These are phyloP conservation scores for Odocoileus hemionus DNA, from an alignment of 2,113 vertebrate genomes.

Conservation along the genomic window DNA sequence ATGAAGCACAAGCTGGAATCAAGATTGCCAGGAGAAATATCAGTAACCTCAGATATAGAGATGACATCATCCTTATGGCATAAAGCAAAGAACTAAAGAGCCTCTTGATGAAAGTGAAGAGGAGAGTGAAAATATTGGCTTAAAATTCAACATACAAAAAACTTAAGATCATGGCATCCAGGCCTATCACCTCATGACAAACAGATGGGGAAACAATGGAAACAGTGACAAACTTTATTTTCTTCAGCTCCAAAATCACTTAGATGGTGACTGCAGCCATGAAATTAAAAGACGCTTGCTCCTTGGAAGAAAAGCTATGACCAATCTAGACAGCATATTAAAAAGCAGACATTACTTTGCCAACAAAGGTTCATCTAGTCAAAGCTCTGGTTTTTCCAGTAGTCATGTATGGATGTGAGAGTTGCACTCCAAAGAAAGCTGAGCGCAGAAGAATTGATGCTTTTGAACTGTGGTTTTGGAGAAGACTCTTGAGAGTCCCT, in stretches of 20 bases:
- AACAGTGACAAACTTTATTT: background rate
- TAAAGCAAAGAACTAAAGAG: background rate
- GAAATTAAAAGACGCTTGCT: background rate
- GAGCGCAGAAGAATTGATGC: background rate
- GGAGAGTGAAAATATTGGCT: background rate
- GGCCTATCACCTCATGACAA: background rate
- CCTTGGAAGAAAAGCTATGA: background rate
- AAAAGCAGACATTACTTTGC: background rate
- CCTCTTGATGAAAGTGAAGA: background rate
- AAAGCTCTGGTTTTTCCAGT: background rate
- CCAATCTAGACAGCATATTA: background rate
- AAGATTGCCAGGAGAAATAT: background rate
- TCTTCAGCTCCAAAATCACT: background rate
- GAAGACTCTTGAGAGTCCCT: background rate
- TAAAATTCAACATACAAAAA: background rate
- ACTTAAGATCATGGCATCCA: background rate
- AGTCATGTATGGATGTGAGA: background rate
- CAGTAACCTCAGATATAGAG: background rate
- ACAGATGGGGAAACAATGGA: background rate
- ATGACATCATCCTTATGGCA: background rate
- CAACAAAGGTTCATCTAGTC: background rate
- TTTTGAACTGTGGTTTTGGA: background rate
- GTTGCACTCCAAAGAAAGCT: background rate
- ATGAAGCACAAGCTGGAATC: background rate
- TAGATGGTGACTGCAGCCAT: background rate